Conservation (phyloP, 2,797 vertebrate genomes). For the Galagoides demidoff region DNA sequence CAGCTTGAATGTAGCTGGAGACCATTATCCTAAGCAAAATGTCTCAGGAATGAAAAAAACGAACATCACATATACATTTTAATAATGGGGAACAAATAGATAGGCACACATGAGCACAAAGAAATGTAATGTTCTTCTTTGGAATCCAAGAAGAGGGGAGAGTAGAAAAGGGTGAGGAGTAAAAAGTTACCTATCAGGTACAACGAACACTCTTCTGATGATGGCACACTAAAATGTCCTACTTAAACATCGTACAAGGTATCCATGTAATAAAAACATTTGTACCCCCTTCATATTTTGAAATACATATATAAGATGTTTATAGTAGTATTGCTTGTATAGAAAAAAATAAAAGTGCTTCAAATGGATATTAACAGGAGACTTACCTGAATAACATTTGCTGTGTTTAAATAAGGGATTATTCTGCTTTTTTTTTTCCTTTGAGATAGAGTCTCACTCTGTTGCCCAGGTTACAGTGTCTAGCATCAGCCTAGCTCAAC, state of each 20-base stretch:
- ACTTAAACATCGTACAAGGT: neutral
- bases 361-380: neutral
- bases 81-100: neutral
- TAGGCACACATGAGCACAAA: neutral
- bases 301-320: neutral
- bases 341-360: neutral
- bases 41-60: neutral
- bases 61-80: neutral
- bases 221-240: neutral
- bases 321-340: neutral
- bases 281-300: neutral
- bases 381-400: neutral
- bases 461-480: too few species aligned
- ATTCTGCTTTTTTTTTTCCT: neutral
- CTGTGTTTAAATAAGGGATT: constrained; percentile 8
- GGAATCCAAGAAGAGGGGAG: neutral
- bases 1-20: neutral
- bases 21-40: neutral
- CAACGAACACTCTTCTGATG: neutral
- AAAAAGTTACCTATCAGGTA: neutral
- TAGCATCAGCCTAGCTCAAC: too few species aligned
- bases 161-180: neutral
- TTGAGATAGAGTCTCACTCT: too few species aligned
- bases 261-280: neutral
- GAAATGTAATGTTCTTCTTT: neutral